Evolutionary conservation across 2,888 invertebrate genomes (phyloP).

Genomic region (Xestia xanthographa): DNA sequence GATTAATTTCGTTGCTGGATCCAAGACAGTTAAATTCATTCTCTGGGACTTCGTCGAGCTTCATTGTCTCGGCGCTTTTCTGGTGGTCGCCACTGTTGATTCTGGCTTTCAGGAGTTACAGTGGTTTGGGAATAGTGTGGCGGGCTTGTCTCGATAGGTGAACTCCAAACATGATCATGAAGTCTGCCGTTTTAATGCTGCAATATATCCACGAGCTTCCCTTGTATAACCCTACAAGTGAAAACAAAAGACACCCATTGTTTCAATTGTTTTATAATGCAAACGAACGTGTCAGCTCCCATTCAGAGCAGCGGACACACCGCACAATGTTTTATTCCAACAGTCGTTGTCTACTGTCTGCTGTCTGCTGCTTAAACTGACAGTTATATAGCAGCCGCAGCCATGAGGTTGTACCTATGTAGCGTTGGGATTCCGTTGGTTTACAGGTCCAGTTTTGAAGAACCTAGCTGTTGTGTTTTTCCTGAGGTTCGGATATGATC

Average conservation of each 20-base stretch:
- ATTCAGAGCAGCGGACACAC: conserved; percentile 5
- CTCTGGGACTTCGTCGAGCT: too few species aligned
- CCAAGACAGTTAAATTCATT: too few species aligned
- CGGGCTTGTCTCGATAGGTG: too few species aligned
- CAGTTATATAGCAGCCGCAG: background rate
- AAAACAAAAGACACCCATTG: conserved; percentile 25
- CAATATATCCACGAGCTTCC: too few species aligned
- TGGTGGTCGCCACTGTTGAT: too few species aligned
- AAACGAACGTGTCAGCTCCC: conserved; percentile 17
- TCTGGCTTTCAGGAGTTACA: too few species aligned
- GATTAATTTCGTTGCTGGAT: too few species aligned
- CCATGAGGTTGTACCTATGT: background rate
- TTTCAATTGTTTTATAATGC: conserved; percentile 48
- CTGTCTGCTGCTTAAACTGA: conserved; percentile 8
- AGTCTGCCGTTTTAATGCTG: too few species aligned
- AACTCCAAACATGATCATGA: too few species aligned
- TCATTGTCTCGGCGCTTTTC: too few species aligned
- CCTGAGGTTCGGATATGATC: background rate
- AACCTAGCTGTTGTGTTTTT: background rate
- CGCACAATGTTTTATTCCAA: conserved; percentile 13
- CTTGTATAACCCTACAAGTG: background rate
- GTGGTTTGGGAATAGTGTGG: too few species aligned
- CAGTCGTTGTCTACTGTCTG: conserved; percentile 16
- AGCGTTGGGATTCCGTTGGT: background rate
- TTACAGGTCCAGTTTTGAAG: background rate